These are phyloP conservation scores for Heliconius congener DNA, from an alignment of 1,140 invertebrate genomes.

Conservation along the genomic window DNA sequence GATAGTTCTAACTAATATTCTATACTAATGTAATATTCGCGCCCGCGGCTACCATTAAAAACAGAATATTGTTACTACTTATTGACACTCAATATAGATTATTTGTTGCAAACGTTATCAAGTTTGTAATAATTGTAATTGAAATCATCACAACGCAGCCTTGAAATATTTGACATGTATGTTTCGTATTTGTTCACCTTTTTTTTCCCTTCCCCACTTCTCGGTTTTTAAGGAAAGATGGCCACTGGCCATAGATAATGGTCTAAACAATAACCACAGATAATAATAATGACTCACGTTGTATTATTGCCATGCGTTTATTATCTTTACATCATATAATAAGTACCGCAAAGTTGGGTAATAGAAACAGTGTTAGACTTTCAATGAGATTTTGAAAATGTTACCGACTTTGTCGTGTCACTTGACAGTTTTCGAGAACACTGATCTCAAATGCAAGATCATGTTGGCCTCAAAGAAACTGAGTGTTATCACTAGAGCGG, in stretches of 20 bases:
- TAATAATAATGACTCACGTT: background rate
- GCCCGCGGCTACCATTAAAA: slow-evolving; percentile 42
- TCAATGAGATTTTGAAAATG: too few relatives aligned
- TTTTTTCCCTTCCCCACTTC: slow-evolving; percentile 73
- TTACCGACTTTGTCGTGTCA: too few relatives aligned
- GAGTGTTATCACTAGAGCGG: too few relatives aligned
- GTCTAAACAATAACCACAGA: slow-evolving; percentile 37
- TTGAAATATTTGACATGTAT: slow-evolving; percentile 80
- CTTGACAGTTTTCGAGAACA: too few relatives aligned
- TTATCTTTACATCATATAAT: background rate
- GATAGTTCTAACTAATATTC: slow-evolving; percentile 26
- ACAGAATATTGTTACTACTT: slow-evolving; percentile 38
- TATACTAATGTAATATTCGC: slow-evolving; percentile 53
- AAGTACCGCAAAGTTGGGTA: background rate
- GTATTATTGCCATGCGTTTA: background rate
- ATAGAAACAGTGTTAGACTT: too few relatives aligned
- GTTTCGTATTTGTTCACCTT: slow-evolving; percentile 50
- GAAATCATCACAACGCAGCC: slow-evolving; percentile 75
- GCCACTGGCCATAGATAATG: slow-evolving; percentile 56
- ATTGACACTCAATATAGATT: slow-evolving; percentile 46
- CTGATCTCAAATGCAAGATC: too few relatives aligned
- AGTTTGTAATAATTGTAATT: slow-evolving; percentile 75
- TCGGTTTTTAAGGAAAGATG: slow-evolving; percentile 70
- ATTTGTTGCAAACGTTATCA: slow-evolving; percentile 70
- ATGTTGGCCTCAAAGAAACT: too few relatives aligned